Percentiles rank a stretch among this genome's conserved stretches.
Conservation (phyloP, 2,888 invertebrate genomes). For the Vesta saturnalis region DNA sequence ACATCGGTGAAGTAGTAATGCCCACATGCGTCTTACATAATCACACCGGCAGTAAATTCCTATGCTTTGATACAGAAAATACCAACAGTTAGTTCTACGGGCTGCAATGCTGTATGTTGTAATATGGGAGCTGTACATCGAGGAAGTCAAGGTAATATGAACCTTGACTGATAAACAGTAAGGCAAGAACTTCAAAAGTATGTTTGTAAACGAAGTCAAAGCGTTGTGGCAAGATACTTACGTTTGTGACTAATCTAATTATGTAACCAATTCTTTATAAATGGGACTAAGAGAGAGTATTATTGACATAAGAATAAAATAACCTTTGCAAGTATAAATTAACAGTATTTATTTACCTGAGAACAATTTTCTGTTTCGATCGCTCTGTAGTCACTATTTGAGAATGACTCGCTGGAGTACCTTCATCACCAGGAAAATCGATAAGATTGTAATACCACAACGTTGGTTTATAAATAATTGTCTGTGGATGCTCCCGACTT, state of each 20-base stretch:
- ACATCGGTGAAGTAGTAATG: slow-evolving; percentile 37
- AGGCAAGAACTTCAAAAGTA: slow-evolving; percentile 29
- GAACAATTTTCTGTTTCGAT: too few species aligned
- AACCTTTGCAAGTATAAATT: too few species aligned
- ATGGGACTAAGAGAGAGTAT: not conserved
- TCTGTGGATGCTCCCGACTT: slow-evolving; percentile 14
- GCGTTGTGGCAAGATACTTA: slow-evolving; percentile 30
- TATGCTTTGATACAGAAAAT: slow-evolving; percentile 35
- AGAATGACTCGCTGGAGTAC: not conserved
- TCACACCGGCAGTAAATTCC: not conserved
- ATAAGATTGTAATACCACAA: slow-evolving; percentile 16
- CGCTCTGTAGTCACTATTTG: not conserved
- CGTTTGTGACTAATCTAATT: not conserved
- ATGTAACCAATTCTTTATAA: not conserved
- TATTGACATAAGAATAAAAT: not conserved
- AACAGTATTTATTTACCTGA: too few species aligned
- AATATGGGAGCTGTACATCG: slow-evolving; percentile 30
- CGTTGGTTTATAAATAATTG: slow-evolving; percentile 5
- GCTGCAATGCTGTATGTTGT: slow-evolving; percentile 25
- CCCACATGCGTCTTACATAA: slow-evolving; percentile 41
- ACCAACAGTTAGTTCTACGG: slow-evolving; percentile 19
- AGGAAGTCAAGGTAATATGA: slow-evolving; percentile 32
- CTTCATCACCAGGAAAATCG: slow-evolving; percentile 11
- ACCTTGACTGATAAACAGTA: slow-evolving; percentile 14
- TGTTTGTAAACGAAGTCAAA: slow-evolving; percentile 29